A percentile compares a stretch with the other conserved stretches of the same genome.
phyloP scores from a whole-genome alignment of 2,888 invertebrate species.

The Psylliodes chrysocephalus region DNA sequence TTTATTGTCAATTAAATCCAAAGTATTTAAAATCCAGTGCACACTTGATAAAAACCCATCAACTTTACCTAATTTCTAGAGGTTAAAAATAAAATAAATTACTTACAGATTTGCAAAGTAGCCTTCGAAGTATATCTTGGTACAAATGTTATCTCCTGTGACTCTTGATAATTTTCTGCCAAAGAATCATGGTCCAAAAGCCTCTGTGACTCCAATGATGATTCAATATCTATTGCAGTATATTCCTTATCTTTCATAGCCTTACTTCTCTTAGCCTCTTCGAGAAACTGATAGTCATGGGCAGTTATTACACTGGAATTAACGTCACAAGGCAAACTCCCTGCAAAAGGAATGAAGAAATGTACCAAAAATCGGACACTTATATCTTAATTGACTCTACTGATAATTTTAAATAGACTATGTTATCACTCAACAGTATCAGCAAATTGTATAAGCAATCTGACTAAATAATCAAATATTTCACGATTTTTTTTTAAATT shows the following conservation, averaged over 20 bases:
- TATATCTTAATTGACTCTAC: not conserved
- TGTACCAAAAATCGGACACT: not conserved
- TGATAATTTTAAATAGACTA: not conserved
- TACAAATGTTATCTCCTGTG: constrained; percentile 41
- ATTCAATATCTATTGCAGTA: constrained; percentile 52
- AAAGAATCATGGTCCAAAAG: constrained; percentile 58
- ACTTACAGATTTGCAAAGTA: constrained; percentile 56
- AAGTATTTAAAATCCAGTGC: too few species aligned
- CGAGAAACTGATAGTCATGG: constrained; percentile 57
- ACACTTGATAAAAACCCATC: too few species aligned
- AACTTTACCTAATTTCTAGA: too few species aligned
- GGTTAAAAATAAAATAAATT: constrained; percentile 15
- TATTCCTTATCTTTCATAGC: constrained; percentile 53
- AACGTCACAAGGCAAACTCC: constrained; percentile 62
- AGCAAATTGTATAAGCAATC: not conserved
- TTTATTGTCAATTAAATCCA: too few species aligned
- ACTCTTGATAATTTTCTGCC: constrained; percentile 54
- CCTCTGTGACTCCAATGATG: constrained; percentile 55
- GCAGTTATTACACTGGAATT: constrained; percentile 55
- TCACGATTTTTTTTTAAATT: too few species aligned
- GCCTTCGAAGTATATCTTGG: constrained; percentile 55
- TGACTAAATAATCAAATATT: not conserved
- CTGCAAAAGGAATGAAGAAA: constrained; percentile 44
- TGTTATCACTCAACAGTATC: not conserved
- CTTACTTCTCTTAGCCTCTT: constrained; percentile 56